Evolutionary conservation across 2,797 vertebrate genomes (phyloP), one percentile per base, ranked within the genome.

Genomic region (Jordanella pulchra): DNA sequence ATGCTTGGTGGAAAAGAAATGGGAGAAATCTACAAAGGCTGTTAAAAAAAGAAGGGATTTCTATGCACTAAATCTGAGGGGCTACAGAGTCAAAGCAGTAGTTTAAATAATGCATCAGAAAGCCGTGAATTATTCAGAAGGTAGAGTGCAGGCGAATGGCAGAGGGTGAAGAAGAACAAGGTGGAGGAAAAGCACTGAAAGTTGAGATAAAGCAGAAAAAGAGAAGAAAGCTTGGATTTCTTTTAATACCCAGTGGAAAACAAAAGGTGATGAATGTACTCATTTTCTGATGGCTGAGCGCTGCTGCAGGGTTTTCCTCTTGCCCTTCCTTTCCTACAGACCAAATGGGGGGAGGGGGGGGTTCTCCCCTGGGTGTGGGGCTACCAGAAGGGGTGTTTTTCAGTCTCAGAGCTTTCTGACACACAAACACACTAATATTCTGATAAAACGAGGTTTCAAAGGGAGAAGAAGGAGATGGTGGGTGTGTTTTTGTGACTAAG

Each of bases 21-120:
- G 56, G 67, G 50, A 55, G 53, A 47, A 68, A 65, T 35, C 82
- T 15, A 79, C 28, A 35, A 12, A 66, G 50, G 7, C 11, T 30
- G 42, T 0, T 54, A 25, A 63, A 67, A 65, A 67, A 53, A 53
- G 11, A 9, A 47, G 35, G 18, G 55, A 65, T 10, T 35, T 13
- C 45, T 66, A 55, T 53, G 54, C 81, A 79, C 76, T 67, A 45
- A 58, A 32, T 50, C 69, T 25, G 63, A 67, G 14, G 30, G 23
- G 13, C 18, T 2, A 51, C 55, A 60, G 60, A 75, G 72, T 78
- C 39, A 67, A 68, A 77, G 58, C 28, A 74, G 67, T 44, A 21
- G 25, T 65, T 69, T 88, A 79, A 92, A 91, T 91, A 86, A 91
- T 87, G 65, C 73, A 89, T 87, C 10, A 42, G 51, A 81, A 69